Evolutionary conservation across 2,113 vertebrate genomes (phyloP).

Genomic region (Cyprinodon tularosa): DNA sequence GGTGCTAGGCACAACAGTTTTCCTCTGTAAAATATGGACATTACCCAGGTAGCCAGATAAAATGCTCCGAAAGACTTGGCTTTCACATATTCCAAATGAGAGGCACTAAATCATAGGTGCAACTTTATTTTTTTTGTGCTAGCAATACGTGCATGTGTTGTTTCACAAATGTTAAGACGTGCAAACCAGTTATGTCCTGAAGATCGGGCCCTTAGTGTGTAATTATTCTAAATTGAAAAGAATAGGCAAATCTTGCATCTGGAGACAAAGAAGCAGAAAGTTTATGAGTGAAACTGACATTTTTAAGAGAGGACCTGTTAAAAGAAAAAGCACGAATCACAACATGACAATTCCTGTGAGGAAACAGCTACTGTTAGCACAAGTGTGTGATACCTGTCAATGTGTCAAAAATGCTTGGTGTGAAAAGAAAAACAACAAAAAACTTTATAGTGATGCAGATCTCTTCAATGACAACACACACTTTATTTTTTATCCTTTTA

Average conservation of each 20-base stretch:
- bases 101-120: too few species aligned
- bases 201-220: not conserved
- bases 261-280: conserved; percentile 22
- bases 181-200: too few species aligned
- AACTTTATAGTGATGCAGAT: not conserved
- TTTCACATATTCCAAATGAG: too few species aligned
- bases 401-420: not conserved
- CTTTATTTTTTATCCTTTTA: not conserved
- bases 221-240: conserved; percentile 48
- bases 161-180: too few species aligned
- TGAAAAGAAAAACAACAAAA: not conserved
- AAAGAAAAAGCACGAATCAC: not conserved
- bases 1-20: conserved; percentile 38
- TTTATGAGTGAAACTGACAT: conserved; percentile 27
- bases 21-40: conserved; percentile 51
- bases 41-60: conserved; percentile 50
- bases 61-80: conserved; percentile 41
- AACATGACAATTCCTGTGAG: not conserved
- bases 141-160: too few species aligned
- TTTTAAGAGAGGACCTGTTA: not conserved
- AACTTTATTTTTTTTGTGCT: too few species aligned
- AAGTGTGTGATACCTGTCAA: not conserved
- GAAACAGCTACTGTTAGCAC: not conserved
- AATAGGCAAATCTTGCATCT: conserved; percentile 13
- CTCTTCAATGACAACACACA: not conserved